phyloP scores from a whole-genome alignment of 2,113 vertebrate species.

The Arizona elegans region DNA sequence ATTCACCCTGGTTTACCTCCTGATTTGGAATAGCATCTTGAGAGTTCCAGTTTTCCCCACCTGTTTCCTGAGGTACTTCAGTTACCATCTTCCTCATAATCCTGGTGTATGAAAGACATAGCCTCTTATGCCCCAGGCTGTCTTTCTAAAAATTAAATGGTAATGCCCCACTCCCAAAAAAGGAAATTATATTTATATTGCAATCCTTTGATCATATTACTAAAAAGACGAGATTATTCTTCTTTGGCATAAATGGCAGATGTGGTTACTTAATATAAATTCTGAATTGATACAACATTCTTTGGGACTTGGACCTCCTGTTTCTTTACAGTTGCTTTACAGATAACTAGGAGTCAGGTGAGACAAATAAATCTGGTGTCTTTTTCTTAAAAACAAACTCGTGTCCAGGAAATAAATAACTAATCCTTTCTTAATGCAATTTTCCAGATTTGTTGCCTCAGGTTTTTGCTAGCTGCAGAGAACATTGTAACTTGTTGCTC shows the following conservation, averaged over 20 bases:
- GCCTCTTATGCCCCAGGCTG: not conserved
- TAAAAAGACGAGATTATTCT: not conserved
- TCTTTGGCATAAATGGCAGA: not conserved
- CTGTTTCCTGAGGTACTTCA: not conserved
- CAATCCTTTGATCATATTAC: not conserved
- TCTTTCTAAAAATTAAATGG: not conserved
- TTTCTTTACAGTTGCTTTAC: not conserved
- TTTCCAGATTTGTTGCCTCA: not conserved
- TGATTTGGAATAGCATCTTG: not conserved
- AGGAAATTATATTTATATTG: not conserved
- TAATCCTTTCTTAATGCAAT: not conserved
- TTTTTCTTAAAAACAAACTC: not conserved
- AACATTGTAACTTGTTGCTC: not conserved
- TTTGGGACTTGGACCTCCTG: not conserved
- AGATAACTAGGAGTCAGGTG: not conserved
- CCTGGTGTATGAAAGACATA: not conserved
- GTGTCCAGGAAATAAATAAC: not conserved
- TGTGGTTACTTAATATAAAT: conserved; percentile 7
- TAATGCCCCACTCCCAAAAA: not conserved
- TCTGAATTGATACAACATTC: not conserved
- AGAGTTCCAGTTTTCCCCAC: not conserved
- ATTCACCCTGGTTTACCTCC: not conserved
- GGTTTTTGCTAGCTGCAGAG: not conserved
- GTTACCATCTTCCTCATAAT: not conserved
- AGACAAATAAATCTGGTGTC: not conserved